A percentile compares a stretch with the other conserved stretches of the same genome.
Evolutionary conservation across 2,888 invertebrate genomes (phyloP).

Genomic region (Geophilus truncorum): DNA sequence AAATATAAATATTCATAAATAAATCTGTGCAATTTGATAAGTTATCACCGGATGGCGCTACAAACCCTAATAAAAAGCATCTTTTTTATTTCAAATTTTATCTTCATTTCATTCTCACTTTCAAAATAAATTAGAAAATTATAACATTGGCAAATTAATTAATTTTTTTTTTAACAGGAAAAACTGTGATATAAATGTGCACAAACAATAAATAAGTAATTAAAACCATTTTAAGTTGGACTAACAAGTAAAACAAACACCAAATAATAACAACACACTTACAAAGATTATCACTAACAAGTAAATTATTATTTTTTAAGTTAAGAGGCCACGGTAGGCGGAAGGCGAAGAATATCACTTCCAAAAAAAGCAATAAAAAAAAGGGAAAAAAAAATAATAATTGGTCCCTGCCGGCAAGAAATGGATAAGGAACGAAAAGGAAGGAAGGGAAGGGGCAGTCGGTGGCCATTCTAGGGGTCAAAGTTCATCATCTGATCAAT

Average conservation of each 20-base stretch:
- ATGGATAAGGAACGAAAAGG: neutral
- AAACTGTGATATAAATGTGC: neutral
- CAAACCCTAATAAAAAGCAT: neutral
- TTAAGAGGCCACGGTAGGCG: slow-evolving; percentile 13
- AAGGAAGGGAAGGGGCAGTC: neutral
- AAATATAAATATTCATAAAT: neutral
- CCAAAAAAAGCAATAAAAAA: neutral
- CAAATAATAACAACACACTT: slow-evolving; percentile 8
- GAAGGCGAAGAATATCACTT: slow-evolving; percentile 14
- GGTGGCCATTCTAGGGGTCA: slow-evolving; percentile 17
- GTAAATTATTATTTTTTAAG: neutral
- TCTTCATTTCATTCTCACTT: neutral
- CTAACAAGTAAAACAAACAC: neutral
- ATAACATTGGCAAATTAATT: neutral
- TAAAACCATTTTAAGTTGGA: neutral
- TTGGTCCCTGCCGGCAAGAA: slow-evolving; percentile 25
- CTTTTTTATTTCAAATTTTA: neutral
- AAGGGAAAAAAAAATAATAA: neutral
- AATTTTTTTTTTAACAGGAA: neutral
- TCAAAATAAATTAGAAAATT: neutral
- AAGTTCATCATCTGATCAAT: slow-evolving; percentile 7
- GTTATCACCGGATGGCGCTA: neutral
- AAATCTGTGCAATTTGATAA: neutral
- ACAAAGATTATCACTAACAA: neutral
- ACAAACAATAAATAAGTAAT: slow-evolving; percentile 6